phyloP scores from a whole-genome alignment of 2,888 invertebrate species.

The Abrostola tripartita region DNA sequence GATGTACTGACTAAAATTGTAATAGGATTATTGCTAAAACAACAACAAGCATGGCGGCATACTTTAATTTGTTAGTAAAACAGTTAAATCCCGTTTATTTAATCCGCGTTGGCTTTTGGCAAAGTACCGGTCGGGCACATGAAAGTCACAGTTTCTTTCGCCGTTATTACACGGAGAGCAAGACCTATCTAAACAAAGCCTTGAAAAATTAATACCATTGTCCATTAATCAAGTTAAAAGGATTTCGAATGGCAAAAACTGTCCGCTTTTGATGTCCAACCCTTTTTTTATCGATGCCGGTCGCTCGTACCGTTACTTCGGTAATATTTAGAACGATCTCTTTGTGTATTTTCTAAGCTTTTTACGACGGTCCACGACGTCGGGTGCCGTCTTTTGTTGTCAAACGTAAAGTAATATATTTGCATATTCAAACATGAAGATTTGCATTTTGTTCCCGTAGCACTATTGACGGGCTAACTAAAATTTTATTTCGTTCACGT shows the following conservation, averaged over 20 bases:
- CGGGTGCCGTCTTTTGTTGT: conserved; percentile 75
- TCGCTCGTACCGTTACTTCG: conserved; percentile 72
- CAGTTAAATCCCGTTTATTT: conserved; percentile 34
- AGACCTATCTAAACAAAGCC: conserved; percentile 70
- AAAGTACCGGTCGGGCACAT: conserved; percentile 54
- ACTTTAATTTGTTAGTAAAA: conserved; percentile 25
- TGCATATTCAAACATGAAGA: conserved; percentile 81
- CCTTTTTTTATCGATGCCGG: conserved; percentile 76
- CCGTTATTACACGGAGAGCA: conserved; percentile 59
- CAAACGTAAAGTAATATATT: conserved; percentile 72
- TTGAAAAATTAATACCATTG: conserved; percentile 78
- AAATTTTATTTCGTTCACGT: conserved; percentile 69
- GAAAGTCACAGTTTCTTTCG: conserved; percentile 50
- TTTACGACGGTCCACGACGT: conserved; percentile 74
- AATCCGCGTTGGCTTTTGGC: conserved; percentile 43
- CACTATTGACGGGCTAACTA: conserved; percentile 70
- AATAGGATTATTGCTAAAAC: conserved; percentile 43
- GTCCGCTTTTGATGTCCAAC: conserved; percentile 71
- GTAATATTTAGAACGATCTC: conserved; percentile 79
- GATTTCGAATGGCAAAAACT: conserved; percentile 77
- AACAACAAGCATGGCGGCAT: conserved; percentile 15
- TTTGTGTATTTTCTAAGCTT: conserved; percentile 78
- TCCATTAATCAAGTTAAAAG: conserved; percentile 83
- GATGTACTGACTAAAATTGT: conserved; percentile 11
- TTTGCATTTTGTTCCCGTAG: conserved; percentile 79